Percentiles rank a stretch among this genome's conserved stretches.
phyloP scores from a whole-genome alignment of 2,888 invertebrate genomes.

The Ophion costatus region DNA sequence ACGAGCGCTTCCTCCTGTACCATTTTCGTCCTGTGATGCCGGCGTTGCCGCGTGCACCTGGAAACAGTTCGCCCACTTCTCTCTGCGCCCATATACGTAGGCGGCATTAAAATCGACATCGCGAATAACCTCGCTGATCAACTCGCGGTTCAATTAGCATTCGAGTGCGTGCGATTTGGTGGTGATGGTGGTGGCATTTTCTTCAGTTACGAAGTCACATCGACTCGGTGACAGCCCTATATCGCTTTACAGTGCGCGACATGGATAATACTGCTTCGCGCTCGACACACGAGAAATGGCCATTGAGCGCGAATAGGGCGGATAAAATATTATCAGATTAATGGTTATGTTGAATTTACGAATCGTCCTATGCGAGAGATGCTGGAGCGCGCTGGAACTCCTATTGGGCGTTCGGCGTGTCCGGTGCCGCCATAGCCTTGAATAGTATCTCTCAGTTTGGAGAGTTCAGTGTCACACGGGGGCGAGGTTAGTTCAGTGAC shows the following conservation, averaged over 20 bases:
- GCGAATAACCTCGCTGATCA: too few relatives aligned
- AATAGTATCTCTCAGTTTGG: conserved; percentile 54
- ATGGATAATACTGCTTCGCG: not conserved
- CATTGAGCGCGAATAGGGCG: not conserved
- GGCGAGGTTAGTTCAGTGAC: conserved; percentile 63
- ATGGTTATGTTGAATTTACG: conserved; percentile 29
- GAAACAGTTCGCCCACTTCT: conserved; percentile 61
- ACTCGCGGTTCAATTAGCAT: not conserved
- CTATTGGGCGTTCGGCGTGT: conserved; percentile 42
- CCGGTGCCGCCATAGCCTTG: conserved; percentile 57
- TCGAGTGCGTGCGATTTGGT: not conserved
- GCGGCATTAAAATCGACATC: not conserved
- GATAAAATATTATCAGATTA: not conserved
- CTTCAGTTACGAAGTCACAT: not conserved
- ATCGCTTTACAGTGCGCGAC: not conserved
- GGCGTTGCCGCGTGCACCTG: conserved; percentile 61
- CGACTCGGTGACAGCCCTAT: not conserved
- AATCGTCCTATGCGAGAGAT: conserved; percentile 27
- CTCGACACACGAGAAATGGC: not conserved
- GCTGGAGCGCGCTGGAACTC: conserved; percentile 22
- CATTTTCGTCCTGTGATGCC: conserved; percentile 47
- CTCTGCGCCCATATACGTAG: conserved; percentile 27
- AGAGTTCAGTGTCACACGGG: conserved; percentile 62
- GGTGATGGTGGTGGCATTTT: not conserved
- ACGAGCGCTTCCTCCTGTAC: conserved; percentile 45